Base-by-base conservation (phyloP, 2,888 invertebrate species). In the Noctua comes region DNA sequence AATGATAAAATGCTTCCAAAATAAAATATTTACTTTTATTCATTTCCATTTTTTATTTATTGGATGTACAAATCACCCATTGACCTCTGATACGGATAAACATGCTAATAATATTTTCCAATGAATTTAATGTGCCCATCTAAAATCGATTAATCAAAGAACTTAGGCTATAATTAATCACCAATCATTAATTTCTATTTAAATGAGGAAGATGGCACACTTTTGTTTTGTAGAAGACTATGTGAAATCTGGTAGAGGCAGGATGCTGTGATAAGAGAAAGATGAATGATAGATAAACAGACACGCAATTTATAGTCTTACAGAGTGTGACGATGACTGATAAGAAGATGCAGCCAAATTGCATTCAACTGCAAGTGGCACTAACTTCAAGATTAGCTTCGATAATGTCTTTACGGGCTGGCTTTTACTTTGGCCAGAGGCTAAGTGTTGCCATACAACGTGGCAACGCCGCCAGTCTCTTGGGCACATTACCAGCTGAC, bases 111-210 rank as follows among this genome's bases (percentile, higher is more conserved):
- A 62, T 18, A 54, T 68, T 77, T 68, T 68, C 74, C 18, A 75
- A 62, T 40, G 36, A 76, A 73, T 73, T 57, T 27, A 77, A 79
- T 77, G 8, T 57, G 69, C 68, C 74, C 65, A 75, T 77, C 74
- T 66, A 40, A 77, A 57, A 62, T 66, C 66, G 73, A 86, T 88
- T 84, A 76, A 75, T 79, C 77, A 82, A 83, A 76, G 64, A 70
- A 66, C 59, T 24, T 54, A 24, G 43, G 21, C 31, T 46, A 27
- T 75, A 68, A 78, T 81, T 76, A 79, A 83, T 79, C 69, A 70
- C 24, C 4, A 21, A 66, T 84, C n/a, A 80, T 76, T 70, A 27
- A 68, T 77, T 76, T 72, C 11, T 68, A 59, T 72, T 77, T 27
- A 36, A 73, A 83, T 73, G 57, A 65, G 16, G 16, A 48, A 69